Base-by-base conservation (phyloP, 2,888 invertebrate genomes). In the Lysandra coridon region DNA sequence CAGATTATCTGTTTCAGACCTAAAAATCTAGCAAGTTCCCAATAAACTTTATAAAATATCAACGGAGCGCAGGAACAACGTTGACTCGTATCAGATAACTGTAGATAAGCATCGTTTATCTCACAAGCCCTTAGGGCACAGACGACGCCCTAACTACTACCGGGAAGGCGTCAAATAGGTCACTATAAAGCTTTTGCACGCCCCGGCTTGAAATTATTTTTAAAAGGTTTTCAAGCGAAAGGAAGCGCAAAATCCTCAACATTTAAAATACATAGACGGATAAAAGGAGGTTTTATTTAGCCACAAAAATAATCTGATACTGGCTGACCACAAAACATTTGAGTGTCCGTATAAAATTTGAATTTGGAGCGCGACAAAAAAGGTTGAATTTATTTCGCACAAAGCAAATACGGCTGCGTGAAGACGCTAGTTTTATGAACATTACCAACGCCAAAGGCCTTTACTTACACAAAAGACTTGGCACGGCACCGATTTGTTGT, bases 401-500 rank as follows among this genome's bases (percentile, higher is more conserved):
- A 76, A 76, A 76, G 76, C 57, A 57, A 76, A 76, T 76, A 76
- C 76, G 33, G 76, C 76, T 76, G 76, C 57, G 57, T 76, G 76
- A 76, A 76, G 76, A 76, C 76, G 76, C 76, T 57, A 76, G 7
- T 76, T 76, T 76, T 76, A 76, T 76, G 76, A 76, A 76, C 76
- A 76, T 76, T 76, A 76, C 57, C 57, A 57, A 76, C 76, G 76
- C 76, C 76, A 76, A 76, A 76, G 76, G 57, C 76, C 76, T 76
- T 76, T 76, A 53, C 76, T 33, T 76, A 76, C 76, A 79, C 79
- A 79, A 79, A 75, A 75, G 79, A 79, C 74, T 79, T 79, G 79
- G 79, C 79, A 79, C 79, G 79, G 79, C 44, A 73, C 44, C 62
- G 49, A 75, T 79, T 79, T 79, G 79, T 79, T 79, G 79, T 60